Base-by-base conservation (phyloP, 2,888 invertebrate species). In the Ornithoptera priamus region DNA sequence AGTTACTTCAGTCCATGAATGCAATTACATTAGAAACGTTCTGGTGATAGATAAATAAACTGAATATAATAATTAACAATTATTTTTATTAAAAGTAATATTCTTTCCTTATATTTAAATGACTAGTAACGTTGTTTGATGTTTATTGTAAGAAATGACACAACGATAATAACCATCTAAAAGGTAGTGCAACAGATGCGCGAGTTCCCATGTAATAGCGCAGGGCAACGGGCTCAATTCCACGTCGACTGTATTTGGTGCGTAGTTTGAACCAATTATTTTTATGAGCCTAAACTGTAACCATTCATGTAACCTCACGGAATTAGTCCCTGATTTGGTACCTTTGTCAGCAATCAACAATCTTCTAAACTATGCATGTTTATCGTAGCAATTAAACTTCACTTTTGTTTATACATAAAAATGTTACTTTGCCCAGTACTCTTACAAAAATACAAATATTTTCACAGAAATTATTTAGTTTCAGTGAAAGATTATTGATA, bases 191-290 rank as follows among this genome's bases (percentile, higher is more conserved):
- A 68, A 20, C 68, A 68, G 63, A 50, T 68, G 68, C 3, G 24
- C n/a, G 2, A 1, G 17, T 59, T 70, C 69, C 39, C 69, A 70
- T 62, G 66, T 22, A 39, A 59, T 10, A 53, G 58, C 58, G 66
- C 65, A 36, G 66, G 69, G 61, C 57, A 65, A 61, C 65, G 39
- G 61, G 46, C 50, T 66, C 36, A 36, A 66, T 70, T 70, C 59
- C 24, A 50, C n/a, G 59, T 58, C 50, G 22, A 68, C 64, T 64
- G 39, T 70, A 57, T 65, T 42, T 22, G 69, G 56, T 65, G 53
- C 20, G 59, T 69, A 59, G 66, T 66, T 36, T 70, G 65, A 68
- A 65, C 59, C 69, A 62, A 70, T 70, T 70, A 70, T 70, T 62
- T 70, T 70, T 70, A 70, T 70, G 62, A 62, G 46, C 62, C 22